Percentiles rank a stretch among this genome's conserved stretches.
phyloP scores from a whole-genome alignment of 2,113 vertebrate genomes.

The Archocentrus centrarchus region DNA sequence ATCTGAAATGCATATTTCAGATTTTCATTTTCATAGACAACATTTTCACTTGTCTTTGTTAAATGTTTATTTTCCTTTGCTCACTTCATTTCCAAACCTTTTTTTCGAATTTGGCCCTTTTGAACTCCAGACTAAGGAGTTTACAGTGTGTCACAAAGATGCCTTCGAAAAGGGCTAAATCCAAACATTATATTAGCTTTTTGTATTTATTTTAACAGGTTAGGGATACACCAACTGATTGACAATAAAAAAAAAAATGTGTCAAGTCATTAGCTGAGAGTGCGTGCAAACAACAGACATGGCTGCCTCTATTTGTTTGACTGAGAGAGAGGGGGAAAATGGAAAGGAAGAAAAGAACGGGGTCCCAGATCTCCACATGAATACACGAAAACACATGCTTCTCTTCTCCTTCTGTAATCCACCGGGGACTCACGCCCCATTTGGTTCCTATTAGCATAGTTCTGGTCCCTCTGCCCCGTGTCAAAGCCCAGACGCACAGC shows the following conservation, averaged over 20 bases:
- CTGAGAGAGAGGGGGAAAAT: conserved; percentile 13
- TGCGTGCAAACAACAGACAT: conserved; percentile 57
- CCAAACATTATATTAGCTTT: conserved; percentile 26
- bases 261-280: conserved; percentile 36
- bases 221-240: conserved; percentile 16
- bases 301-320: conserved; percentile 60
- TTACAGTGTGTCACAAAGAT: conserved; percentile 23
- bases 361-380: conserved; percentile 69
- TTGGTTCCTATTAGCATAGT: conserved; percentile 83
- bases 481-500: conserved; percentile 77
- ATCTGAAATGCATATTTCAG: conserved; percentile 45
- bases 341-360: conserved; percentile 41
- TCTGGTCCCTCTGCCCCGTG: conserved; percentile 78
- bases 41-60: conserved; percentile 36
- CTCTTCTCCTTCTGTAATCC: conserved; percentile 77
- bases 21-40: conserved; percentile 37
- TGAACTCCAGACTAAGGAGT: conserved; percentile 18
- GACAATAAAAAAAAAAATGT: conserved; percentile 17
- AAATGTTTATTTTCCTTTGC: conserved; percentile 46
- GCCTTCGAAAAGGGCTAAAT: conserved; percentile 25
- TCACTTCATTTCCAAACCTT: conserved; percentile 36
- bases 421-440: conserved; percentile 80
- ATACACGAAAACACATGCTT: conserved; percentile 80
- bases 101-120: conserved; percentile 28
- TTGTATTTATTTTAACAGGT: conserved; percentile 18